These are phyloP conservation scores for Phyllopteryx taeniolatus DNA, from an alignment of 2,113 vertebrate species.

Conservation along the genomic window DNA sequence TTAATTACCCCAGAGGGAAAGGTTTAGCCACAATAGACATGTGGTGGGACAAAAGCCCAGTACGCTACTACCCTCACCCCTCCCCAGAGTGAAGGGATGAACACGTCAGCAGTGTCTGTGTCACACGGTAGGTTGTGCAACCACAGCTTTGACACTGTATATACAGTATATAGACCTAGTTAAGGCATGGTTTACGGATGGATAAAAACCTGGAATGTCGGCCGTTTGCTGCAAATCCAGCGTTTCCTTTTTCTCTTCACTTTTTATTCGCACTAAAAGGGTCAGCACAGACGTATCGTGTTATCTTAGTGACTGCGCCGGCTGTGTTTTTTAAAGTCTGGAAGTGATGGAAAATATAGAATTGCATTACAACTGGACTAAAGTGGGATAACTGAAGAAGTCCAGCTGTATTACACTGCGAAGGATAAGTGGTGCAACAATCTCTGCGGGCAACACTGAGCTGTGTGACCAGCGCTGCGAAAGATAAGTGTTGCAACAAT, in stretches of 20 bases:
- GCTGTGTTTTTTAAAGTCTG: conserved; percentile 41
- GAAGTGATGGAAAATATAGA: conserved; percentile 56
- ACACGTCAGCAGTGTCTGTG: conserved; percentile 78
- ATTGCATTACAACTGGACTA: conserved; percentile 36
- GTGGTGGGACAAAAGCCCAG: conserved; percentile 90
- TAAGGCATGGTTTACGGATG: conserved; percentile 46
- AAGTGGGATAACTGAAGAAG: conserved; percentile 41
- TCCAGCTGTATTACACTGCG: conserved; percentile 35
- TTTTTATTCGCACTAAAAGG: conserved; percentile 60
- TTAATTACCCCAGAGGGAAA: conserved; percentile 89
- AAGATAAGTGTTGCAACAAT: conserved; percentile 37
- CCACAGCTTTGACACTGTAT: conserved; percentile 64
- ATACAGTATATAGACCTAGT: conserved; percentile 59
- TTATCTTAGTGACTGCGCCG: conserved; percentile 45
- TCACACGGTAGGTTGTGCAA: conserved; percentile 54
- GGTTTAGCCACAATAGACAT: conserved; percentile 89
- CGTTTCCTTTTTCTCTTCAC: conserved; percentile 65
- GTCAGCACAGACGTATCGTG: conserved; percentile 52
- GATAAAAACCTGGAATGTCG: conserved; percentile 69
- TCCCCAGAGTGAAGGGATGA: conserved; percentile 82
- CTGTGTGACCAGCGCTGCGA: conserved; percentile 3
- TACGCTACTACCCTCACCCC: conserved; percentile 81
- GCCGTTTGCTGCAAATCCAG: conserved; percentile 67
- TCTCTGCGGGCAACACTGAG: conserved; percentile 15
- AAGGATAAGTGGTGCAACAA: conserved; percentile 37